These are phyloP conservation scores for Rhagonycha lutea DNA, from an alignment of 2,888 invertebrate genomes.

Conservation along the genomic window DNA sequence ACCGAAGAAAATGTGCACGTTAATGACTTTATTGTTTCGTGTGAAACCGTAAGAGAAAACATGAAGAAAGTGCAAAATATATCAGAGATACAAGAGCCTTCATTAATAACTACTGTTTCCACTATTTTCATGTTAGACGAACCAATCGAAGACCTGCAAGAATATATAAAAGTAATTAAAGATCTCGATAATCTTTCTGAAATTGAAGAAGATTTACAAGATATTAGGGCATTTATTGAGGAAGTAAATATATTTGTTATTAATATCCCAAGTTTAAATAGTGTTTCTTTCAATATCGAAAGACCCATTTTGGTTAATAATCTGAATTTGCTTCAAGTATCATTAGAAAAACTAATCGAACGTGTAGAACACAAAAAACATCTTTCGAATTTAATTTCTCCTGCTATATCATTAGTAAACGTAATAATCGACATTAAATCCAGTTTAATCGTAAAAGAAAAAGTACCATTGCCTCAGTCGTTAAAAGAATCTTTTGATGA, in stretches of 20 bases:
- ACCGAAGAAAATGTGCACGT: neutral
- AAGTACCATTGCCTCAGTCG: neutral
- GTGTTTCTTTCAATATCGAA: neutral
- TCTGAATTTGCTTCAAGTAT: neutral
- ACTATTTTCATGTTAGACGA: neutral
- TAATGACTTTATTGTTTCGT: neutral
- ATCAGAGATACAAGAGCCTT: constrained; percentile 26
- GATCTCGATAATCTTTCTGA: neutral
- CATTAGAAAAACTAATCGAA: neutral
- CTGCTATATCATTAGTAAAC: neutral
- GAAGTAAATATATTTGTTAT: neutral
- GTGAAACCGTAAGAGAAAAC: constrained; percentile 9
- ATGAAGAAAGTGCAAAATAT: constrained; percentile 9
- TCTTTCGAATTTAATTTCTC: neutral
- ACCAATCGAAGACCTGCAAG: neutral
- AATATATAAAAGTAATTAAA: neutral
- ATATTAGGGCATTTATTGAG: neutral
- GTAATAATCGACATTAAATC: neutral
- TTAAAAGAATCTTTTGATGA: neutral
- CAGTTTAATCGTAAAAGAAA: neutral
- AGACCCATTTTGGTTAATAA: neutral
- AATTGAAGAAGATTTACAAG: constrained; percentile 13
- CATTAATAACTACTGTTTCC: neutral
- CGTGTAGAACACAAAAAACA: neutral
- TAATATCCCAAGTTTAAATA: neutral